These are phyloP conservation scores for Oikopleura dioica DNA, from an alignment of 23 tunicate genomes.

Conservation along the genomic window DNA sequence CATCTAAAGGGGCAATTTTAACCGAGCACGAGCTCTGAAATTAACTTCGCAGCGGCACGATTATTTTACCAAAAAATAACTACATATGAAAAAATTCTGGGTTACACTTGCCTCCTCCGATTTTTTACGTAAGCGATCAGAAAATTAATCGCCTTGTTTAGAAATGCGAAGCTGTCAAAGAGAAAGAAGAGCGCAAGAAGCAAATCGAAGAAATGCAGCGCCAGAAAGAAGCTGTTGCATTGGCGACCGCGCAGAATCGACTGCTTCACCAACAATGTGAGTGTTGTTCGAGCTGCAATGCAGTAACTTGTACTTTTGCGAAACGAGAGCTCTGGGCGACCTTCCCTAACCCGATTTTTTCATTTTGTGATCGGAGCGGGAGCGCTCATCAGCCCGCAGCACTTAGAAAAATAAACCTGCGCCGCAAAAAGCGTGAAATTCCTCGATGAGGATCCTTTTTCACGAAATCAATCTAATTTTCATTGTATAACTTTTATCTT, in stretches of 20 bases:
- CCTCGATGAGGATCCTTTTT: background rate
- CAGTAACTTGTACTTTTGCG: too few species aligned
- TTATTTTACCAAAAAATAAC: background rate
- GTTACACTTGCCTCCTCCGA: background rate
- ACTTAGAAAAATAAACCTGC: too few species aligned
- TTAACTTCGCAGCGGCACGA: background rate
- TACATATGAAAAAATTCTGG: background rate
- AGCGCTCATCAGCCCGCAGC: too few species aligned
- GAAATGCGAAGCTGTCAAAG: conserved; percentile 4
- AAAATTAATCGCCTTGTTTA: background rate
- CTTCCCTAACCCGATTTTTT: too few species aligned
- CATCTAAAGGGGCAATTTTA: too few species aligned
- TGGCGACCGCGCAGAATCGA: conserved; percentile 8
- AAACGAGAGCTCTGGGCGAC: too few species aligned
- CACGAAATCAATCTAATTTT: background rate
- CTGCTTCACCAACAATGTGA: conserved; percentile 6
- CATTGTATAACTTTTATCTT: background rate
- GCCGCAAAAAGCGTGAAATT: too few species aligned
- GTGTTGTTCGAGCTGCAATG: too few species aligned
- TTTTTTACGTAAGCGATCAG: background rate
- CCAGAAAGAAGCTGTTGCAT: conserved; percentile 9
- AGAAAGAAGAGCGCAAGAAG: conserved; percentile 7
- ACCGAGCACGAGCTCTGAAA: too few species aligned
- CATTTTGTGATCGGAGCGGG: too few species aligned
- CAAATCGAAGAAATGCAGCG: conserved; percentile 14